A percentile compares a stretch with the other conserved stretches of the same genome.
Evolutionary conservation across 64 coral and sea anemone species (phyloP).

Genomic region (Montipora sp.): DNA sequence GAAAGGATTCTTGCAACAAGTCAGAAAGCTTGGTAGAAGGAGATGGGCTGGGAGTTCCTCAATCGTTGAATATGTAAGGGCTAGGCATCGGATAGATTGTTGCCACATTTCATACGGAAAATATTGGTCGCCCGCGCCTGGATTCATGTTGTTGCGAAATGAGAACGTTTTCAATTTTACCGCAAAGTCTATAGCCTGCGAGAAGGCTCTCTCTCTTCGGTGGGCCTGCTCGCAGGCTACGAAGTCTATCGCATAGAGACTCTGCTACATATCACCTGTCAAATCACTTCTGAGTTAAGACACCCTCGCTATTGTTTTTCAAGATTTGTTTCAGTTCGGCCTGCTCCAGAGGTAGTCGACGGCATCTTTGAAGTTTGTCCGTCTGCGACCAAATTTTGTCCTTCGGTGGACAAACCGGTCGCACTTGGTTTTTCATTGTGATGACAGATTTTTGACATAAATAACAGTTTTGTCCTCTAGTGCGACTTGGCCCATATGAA

Average conservation of each 20-base stretch:
- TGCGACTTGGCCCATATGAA: too few relatives aligned
- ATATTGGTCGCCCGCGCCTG: too few relatives aligned
- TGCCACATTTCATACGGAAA: too few relatives aligned
- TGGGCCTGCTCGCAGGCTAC: background rate
- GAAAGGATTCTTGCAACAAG: too few relatives aligned
- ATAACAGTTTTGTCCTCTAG: background rate
- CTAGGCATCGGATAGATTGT: too few relatives aligned
- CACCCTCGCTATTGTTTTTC: conserved; percentile 23
- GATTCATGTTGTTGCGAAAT: too few relatives aligned
- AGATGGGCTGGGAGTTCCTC: too few relatives aligned
- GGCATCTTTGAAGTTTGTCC: conserved; percentile 31
- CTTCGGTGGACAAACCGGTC: conserved; percentile 45
- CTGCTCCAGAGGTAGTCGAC: conserved; percentile 24
- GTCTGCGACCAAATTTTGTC: conserved; percentile 29
- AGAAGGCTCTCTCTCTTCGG: too few relatives aligned
- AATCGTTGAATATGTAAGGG: too few relatives aligned
- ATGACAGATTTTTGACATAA: conserved; percentile 57
- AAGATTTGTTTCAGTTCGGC: conserved; percentile 27
- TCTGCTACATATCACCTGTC: conserved; percentile 31
- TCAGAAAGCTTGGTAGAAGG: too few relatives aligned
- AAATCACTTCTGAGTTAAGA: conserved; percentile 13
- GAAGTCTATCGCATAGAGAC: conserved; percentile 25
- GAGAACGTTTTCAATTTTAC: too few relatives aligned
- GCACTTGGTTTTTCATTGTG: conserved; percentile 64
- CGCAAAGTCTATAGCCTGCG: too few relatives aligned